phyloP scores from a whole-genome alignment of 2,797 vertebrate genomes.

The Trichosurus vulpecula region DNA sequence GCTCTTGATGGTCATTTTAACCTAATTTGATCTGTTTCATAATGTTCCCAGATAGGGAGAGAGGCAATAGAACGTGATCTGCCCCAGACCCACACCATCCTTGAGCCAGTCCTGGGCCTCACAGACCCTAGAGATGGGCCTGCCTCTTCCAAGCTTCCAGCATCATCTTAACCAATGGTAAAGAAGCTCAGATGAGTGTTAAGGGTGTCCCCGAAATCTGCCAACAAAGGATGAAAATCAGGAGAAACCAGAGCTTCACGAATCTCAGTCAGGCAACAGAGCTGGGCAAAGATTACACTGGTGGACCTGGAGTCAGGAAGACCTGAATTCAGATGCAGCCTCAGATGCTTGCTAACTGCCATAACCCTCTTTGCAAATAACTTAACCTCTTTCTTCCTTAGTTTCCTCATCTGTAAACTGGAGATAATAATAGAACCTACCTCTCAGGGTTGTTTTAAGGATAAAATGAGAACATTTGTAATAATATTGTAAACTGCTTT shows the following conservation, averaged over 20 bases:
- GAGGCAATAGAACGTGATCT: background rate
- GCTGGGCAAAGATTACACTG: background rate
- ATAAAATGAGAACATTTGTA: background rate
- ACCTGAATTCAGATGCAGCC: background rate
- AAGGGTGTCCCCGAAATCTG: background rate
- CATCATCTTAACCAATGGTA: background rate
- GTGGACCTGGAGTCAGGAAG: background rate
- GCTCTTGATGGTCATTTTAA: background rate
- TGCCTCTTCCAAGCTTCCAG: background rate
- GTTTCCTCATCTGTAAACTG: background rate
- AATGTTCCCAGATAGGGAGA: background rate
- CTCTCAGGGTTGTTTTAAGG: background rate
- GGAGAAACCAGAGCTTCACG: background rate
- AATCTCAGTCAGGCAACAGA: background rate
- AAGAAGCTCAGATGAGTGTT: background rate
- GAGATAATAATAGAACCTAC: background rate
- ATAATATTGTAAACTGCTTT: background rate
- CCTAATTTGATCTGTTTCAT: background rate
- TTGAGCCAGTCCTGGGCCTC: background rate
- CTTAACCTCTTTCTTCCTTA: background rate
- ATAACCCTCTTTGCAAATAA: background rate
- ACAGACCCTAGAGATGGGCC: background rate
- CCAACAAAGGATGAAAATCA: background rate
- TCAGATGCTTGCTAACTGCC: background rate
- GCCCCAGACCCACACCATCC: background rate